These are phyloP conservation scores for Collichthys lucidus DNA, from an alignment of 2,113 vertebrate species.

Conservation along the genomic window DNA sequence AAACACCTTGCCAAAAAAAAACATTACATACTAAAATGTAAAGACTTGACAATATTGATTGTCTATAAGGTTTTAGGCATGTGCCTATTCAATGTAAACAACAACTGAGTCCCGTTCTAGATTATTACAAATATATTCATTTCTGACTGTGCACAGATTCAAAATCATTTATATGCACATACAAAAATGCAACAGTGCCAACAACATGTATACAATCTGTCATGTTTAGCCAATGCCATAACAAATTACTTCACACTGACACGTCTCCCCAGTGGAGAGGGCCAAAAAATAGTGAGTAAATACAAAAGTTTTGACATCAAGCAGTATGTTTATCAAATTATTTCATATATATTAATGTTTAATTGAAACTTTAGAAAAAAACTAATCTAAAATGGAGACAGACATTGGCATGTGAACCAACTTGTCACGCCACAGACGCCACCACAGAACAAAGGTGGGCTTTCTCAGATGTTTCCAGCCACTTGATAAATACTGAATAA, in stretches of 20 bases:
- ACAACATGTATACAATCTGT: constrained; percentile 31
- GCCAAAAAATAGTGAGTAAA: constrained; percentile 5
- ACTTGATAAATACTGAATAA: constrained; percentile 23
- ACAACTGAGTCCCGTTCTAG: constrained; percentile 39
- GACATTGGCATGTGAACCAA: constrained; percentile 42
- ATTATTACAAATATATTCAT: constrained; percentile 33
- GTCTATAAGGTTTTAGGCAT: constrained; percentile 50
- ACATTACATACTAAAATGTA: constrained; percentile 5
- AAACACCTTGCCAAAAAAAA: constrained; percentile 31
- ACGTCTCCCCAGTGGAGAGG: constrained; percentile 9
- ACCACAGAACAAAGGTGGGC: neutral
- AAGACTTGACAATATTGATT: constrained; percentile 17
- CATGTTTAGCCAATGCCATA: neutral
- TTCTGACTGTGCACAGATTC: constrained; percentile 8
- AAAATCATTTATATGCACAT: constrained; percentile 22
- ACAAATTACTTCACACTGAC: constrained; percentile 5
- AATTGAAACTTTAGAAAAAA: constrained; percentile 8
- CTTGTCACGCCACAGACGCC: neutral
- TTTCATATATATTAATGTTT: neutral
- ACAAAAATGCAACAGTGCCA: constrained; percentile 36
- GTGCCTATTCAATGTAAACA: constrained; percentile 75
- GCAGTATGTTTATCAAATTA: neutral
- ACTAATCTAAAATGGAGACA: constrained; percentile 11
- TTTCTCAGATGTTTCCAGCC: neutral
- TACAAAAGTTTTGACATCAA: constrained; percentile 45